Evolutionary conservation across 2,113 vertebrate genomes (phyloP).

Genomic region (Budorcas taxicolor): DNA sequence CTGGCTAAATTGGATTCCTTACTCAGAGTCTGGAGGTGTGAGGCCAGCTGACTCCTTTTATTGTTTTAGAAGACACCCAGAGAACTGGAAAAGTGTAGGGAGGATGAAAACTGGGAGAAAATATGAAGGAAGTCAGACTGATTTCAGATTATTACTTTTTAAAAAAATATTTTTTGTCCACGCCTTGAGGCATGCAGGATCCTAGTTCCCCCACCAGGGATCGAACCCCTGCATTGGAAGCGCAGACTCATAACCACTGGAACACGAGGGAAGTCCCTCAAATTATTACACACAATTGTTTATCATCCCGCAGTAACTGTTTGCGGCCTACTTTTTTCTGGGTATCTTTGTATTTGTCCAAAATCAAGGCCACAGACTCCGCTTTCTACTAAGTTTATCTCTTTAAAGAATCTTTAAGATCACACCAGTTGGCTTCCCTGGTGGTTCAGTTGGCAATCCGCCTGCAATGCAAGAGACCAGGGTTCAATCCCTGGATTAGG

Average conservation of each 20-base stretch:
- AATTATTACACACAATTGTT: background rate
- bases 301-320: background rate
- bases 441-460: background rate
- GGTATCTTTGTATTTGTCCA: background rate
- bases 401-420: background rate
- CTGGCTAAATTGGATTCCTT: background rate
- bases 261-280: background rate
- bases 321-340: background rate
- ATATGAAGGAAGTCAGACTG: background rate
- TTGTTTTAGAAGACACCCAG: background rate
- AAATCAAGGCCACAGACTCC: background rate
- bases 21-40: background rate
- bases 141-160: background rate
- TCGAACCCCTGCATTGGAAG: background rate
- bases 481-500: background rate
- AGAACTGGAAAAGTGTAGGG: background rate
- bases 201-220: background rate
- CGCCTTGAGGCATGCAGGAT: background rate
- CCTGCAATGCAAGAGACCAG: background rate
- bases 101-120: background rate
- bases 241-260: background rate
- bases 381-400: background rate
- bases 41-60: background rate
- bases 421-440: background rate
- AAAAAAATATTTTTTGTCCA: background rate